Percentiles rank a stretch among this genome's conserved stretches.
Conservation (phyloP, 2,888 invertebrate genomes). For the Catocala fraxini region DNA sequence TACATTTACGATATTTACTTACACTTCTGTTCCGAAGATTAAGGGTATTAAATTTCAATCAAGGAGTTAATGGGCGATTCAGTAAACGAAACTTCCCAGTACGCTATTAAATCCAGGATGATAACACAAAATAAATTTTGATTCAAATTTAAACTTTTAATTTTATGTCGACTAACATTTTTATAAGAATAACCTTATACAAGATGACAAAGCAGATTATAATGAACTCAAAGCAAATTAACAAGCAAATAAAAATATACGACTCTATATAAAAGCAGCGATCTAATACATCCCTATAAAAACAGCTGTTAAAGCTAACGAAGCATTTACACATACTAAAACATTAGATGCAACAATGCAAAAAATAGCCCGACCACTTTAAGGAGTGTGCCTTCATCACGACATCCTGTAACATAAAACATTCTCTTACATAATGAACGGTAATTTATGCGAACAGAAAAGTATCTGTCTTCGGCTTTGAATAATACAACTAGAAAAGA, state of each 20-base stretch:
- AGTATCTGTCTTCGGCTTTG: conserved; percentile 71
- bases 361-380: conserved; percentile 60
- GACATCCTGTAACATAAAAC: conserved; percentile 81
- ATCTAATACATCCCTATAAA: too few species aligned
- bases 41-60: conserved; percentile 50
- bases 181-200: neutral
- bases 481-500: conserved; percentile 53
- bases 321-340: conserved; percentile 57
- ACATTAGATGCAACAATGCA: conserved; percentile 59
- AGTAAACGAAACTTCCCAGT: conserved; percentile 8
- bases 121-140: neutral
- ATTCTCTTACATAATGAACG: conserved; percentile 79
- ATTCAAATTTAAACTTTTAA: neutral
- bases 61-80: conserved; percentile 24
- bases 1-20: conserved; percentile 46
- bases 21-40: conserved; percentile 33
- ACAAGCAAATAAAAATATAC: too few species aligned
- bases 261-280: too few species aligned
- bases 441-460: conserved; percentile 80
- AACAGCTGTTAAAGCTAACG: neutral
- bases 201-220: neutral
- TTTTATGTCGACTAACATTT: neutral
- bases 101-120: neutral
- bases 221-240: too few species aligned
- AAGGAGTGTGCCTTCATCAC: conserved; percentile 75